phyloP scores from a whole-genome alignment of 2,888 invertebrate species.

The Bellardia bayeri region DNA sequence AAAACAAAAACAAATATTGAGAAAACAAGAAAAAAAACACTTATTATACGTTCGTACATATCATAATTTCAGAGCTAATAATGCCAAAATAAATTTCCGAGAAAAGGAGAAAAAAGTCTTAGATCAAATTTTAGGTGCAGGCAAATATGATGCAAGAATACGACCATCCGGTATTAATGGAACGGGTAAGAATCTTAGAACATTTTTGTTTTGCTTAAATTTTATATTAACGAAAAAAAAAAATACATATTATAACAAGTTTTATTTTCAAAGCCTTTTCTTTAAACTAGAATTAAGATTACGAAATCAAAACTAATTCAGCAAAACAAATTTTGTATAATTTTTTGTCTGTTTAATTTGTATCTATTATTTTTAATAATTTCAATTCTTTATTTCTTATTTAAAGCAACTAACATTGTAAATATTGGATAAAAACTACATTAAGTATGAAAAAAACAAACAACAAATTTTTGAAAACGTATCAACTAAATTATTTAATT shows the following conservation, averaged over 20 bases:
- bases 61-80: slow-evolving; percentile 88
- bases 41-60: slow-evolving; percentile 83
- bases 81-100: slow-evolving; percentile 94
- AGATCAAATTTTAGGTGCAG: slow-evolving; percentile 95
- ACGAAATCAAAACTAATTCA: slow-evolving; percentile 3
- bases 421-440: slow-evolving; percentile 48
- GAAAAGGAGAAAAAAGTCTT: slow-evolving; percentile 97
- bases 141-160: slow-evolving; percentile 96
- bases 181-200: slow-evolving; percentile 89
- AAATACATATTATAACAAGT: not conserved
- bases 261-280: slow-evolving; percentile 24
- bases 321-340: not conserved
- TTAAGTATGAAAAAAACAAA: slow-evolving; percentile 37
- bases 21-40: slow-evolving; percentile 51
- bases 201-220: not conserved
- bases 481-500: slow-evolving; percentile 33
- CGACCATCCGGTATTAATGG: slow-evolving; percentile 97
- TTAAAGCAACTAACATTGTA: slow-evolving; percentile 54
- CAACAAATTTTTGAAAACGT: not conserved
- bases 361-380: not conserved
- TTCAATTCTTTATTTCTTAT: slow-evolving; percentile 23
- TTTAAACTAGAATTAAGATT: slow-evolving; percentile 45
- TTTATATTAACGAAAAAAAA: slow-evolving; percentile 10
- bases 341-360: slow-evolving; percentile 28
- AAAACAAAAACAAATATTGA: slow-evolving; percentile 26